A percentile compares a stretch with the other conserved stretches of the same genome.
phyloP scores from a whole-genome alignment of 2,113 vertebrate genomes.

The Cervus canadensis region DNA sequence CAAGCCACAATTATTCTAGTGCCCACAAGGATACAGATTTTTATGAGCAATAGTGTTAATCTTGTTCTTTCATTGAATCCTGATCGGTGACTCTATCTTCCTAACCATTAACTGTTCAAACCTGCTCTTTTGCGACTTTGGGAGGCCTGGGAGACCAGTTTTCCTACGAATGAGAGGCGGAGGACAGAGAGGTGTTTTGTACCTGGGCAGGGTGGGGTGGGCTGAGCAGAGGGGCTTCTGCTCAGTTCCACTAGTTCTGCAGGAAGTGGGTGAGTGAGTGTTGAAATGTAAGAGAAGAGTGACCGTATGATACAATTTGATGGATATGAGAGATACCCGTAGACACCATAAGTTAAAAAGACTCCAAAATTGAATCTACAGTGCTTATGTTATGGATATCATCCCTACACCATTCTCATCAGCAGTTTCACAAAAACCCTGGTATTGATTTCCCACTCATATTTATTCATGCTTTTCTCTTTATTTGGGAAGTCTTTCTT shows the following conservation, averaged over 20 bases:
- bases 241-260: not conserved
- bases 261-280: not conserved
- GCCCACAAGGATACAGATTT: not conserved
- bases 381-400: not conserved
- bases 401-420: not conserved
- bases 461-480: not conserved
- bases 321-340: not conserved
- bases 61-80: not conserved
- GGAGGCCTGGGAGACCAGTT: not conserved
- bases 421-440: not conserved
- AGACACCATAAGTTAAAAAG: not conserved
- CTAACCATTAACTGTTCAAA: not conserved
- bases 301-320: not conserved
- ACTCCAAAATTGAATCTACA: not conserved
- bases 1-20: not conserved
- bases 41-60: not conserved
- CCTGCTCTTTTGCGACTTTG: not conserved
- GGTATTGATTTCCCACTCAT: not conserved
- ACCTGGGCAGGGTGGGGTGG: not conserved
- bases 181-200: not conserved
- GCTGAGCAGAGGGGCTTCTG: not conserved
- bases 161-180: not conserved
- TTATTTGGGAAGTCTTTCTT: not conserved
- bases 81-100: not conserved
- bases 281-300: not conserved